phyloP scores from a whole-genome alignment of 2,113 vertebrate genomes.

The Alexandromys fortis region DNA sequence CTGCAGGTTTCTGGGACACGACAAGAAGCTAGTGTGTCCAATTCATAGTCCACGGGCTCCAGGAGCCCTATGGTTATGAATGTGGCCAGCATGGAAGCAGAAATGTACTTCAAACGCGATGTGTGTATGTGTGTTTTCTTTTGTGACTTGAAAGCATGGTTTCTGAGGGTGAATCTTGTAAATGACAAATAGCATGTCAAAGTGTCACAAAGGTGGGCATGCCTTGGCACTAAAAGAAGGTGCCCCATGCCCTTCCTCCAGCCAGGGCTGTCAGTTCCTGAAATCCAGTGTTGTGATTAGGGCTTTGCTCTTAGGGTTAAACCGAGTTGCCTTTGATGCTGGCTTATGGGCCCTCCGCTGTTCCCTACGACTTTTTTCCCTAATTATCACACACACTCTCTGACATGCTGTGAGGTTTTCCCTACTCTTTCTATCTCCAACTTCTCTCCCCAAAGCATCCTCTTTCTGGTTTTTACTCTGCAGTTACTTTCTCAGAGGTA shows the following conservation, averaged over 20 bases:
- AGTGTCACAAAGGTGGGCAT: neutral
- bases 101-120: neutral
- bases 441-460: neutral
- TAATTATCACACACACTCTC: slow-evolving; percentile 40
- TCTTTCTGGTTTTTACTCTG: neutral
- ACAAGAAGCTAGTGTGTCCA: neutral
- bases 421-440: neutral
- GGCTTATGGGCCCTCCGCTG: slow-evolving; percentile 9
- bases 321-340: neutral
- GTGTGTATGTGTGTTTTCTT: no score
- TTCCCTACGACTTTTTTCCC: neutral
- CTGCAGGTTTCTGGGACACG: neutral
- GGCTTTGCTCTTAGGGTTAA: neutral
- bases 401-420: slow-evolving; percentile 2
- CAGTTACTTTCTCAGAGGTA: neutral
- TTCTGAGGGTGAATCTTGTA: neutral
- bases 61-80: no score
- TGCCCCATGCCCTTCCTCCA: neutral
- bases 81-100: neutral
- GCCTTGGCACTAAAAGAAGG: neutral
- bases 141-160: neutral
- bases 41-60: neutral
- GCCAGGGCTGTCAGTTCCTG: neutral
- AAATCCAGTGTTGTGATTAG: neutral
- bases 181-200: neutral